Evolutionary conservation across 2,888 invertebrate genomes (phyloP), one percentile per base, ranked within the genome.

Genomic region (Tyria jacobaeae): DNA sequence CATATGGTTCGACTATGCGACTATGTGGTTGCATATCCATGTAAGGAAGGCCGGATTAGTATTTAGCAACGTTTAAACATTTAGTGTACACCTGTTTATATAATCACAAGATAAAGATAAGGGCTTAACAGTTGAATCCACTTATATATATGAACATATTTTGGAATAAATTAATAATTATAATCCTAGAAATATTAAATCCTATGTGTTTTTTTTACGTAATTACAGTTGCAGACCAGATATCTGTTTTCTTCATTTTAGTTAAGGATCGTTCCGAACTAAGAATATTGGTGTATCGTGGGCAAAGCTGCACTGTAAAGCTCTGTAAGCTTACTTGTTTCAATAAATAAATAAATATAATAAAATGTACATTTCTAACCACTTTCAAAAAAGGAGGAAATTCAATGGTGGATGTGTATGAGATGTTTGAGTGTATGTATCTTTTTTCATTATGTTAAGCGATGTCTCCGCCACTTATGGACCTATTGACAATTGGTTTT

Each of bases 1-100:
- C 44, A 44, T 44, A 21, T 25, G 27, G 25, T 54, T 10, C 14
- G 17, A 9, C 37, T 25, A 15, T 24, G n/a, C 12, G 39, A 10
- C 25, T 24, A 12, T 27, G 39, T 39, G 17, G 6, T 12, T 9
- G 35, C 17, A 51, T 37, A 39, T 39, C 39, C 53, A 25, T 53
- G 15, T 51, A 53, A 53, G 53, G 53, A 53, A 55, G 44, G 48
- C 37, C 48, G 49, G 25, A 57, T 49, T 57, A 25, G 27, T 49
- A 41, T 24, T 25, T 31, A 14, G 21, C 31, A 25, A 25, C 50
- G 15, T 24, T 39, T 12, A 47, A 39, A 51, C 41, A 57, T 49
- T 37, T 51, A 21, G 27, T 39, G 39, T 41, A 25, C 57, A 57
- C 49, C 57, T 57, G 57, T 57, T 31, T 21, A 57, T 10, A 57